Evolutionary conservation across 30 jellyfish, hydroid and myxozoan species (phyloP).

Genomic region (Aurelia sp.): DNA sequence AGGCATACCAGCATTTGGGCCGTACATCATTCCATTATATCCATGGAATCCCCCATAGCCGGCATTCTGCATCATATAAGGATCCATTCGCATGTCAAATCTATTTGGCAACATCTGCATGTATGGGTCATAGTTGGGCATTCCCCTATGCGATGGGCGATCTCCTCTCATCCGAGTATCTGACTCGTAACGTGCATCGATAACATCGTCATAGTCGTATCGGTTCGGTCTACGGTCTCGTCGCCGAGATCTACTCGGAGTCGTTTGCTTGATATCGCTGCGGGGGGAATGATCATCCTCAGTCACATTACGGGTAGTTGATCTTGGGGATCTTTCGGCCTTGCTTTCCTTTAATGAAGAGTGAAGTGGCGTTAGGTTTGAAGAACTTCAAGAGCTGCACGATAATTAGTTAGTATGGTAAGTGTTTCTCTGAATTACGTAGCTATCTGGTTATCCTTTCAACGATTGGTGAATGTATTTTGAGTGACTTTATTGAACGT

Average conservation of each 20-base stretch:
- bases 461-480: no score
- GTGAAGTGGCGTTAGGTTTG: not conserved
- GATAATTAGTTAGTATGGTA: no score
- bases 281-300: not conserved
- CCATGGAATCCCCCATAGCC: slow-evolving; percentile 61
- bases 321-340: slow-evolving; percentile 11
- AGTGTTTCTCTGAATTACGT: no score
- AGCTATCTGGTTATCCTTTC: no score
- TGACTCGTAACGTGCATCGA: not conserved
- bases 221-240: not conserved
- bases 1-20: slow-evolving; percentile 47
- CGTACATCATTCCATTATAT: slow-evolving; percentile 32
- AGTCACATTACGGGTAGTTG: not conserved
- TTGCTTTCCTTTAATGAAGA: not conserved
- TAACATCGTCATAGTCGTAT: slow-evolving; percentile 14
- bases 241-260: slow-evolving; percentile 14
- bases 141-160: slow-evolving; percentile 8
- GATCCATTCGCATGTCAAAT: slow-evolving; percentile 57
- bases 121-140: slow-evolving; percentile 57
- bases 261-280: not conserved
- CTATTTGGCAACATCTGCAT: slow-evolving; percentile 63
- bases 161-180: slow-evolving; percentile 22
- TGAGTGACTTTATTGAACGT: no score
- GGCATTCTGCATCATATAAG: slow-evolving; percentile 56
- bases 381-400: not conserved